These are phyloP conservation scores for Acrocephalus scirpaceus DNA, from an alignment of 2,797 vertebrate species.

Conservation along the genomic window DNA sequence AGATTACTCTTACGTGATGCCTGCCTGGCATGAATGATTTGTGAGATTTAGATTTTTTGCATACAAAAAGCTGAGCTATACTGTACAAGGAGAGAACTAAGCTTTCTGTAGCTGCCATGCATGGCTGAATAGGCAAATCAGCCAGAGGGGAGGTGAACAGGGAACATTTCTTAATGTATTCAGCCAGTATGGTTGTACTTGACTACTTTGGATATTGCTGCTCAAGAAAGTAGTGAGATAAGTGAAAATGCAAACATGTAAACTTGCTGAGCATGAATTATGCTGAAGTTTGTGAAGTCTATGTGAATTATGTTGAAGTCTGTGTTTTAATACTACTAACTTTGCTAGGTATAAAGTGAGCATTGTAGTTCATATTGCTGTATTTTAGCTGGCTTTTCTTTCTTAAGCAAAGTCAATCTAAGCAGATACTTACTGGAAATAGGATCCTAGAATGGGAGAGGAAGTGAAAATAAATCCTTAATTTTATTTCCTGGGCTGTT, in stretches of 20 bases:
- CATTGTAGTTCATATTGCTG: not conserved
- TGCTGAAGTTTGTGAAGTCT: no score
- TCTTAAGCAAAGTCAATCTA: not conserved
- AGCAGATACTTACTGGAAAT: not conserved
- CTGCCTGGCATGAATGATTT: not conserved
- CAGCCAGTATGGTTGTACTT: not conserved
- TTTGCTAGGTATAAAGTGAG: not conserved
- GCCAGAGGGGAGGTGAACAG: not conserved
- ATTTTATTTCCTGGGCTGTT: not conserved
- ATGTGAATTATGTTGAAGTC: not conserved
- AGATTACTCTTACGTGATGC: not conserved
- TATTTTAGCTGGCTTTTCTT: not conserved
- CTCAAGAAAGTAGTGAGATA: not conserved
- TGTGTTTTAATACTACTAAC: not conserved
- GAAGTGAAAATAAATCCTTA: not conserved
- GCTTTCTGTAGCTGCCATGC: not conserved
- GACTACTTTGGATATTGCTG: not conserved
- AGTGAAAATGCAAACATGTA: not conserved
- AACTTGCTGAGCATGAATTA: not conserved
- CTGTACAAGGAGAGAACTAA: not conserved
- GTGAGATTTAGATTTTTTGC: not conserved
- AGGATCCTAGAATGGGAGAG: not conserved
- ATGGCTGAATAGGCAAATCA: not conserved
- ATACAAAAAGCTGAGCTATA: not conserved
- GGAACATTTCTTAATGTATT: not conserved